Percentiles rank a stretch among this genome's conserved stretches.
These are phyloP conservation scores for Pogonus chalceus DNA, from an alignment of 1,140 invertebrate genomes.

Conservation along the genomic window DNA sequence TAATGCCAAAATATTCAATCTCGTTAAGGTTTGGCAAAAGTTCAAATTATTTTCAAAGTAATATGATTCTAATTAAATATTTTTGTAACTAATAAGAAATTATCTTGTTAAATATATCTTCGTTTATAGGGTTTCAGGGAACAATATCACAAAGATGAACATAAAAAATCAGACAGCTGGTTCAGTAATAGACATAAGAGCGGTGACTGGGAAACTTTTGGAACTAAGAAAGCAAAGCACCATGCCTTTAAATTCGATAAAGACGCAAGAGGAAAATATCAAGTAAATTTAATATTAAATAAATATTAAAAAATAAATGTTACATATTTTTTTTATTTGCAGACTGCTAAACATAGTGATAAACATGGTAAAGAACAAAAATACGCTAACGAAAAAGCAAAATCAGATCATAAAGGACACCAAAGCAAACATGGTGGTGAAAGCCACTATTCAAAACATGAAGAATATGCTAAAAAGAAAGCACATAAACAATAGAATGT, in stretches of 20 bases:
- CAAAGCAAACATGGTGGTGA: not conserved
- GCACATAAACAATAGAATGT: no score
- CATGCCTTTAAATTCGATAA: not conserved
- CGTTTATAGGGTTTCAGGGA: not conserved
- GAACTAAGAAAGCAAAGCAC: not conserved
- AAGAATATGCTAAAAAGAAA: not conserved
- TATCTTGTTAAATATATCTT: no score
- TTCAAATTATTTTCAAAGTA: no score
- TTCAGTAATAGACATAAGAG: conserved; percentile 1
- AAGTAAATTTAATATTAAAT: not conserved
- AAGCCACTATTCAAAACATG: not conserved
- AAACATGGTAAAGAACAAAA: not conserved
- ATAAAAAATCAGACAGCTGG: not conserved
- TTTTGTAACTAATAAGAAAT: no score
- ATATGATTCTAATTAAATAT: no score
- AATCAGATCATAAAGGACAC: not conserved
- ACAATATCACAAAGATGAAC: conserved; percentile 4
- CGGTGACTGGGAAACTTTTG: not conserved
- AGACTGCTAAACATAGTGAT: not conserved
- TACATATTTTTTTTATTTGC: not conserved
- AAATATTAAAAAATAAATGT: no score
- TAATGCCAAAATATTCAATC: no score
- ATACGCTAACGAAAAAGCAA: not conserved
- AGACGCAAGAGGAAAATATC: not conserved
- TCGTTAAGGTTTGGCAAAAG: no score